A percentile compares a stretch with the other conserved stretches of the same genome.
Evolutionary conservation across 1,140 invertebrate genomes (phyloP).

Genomic region (Caerostris extrusa): DNA sequence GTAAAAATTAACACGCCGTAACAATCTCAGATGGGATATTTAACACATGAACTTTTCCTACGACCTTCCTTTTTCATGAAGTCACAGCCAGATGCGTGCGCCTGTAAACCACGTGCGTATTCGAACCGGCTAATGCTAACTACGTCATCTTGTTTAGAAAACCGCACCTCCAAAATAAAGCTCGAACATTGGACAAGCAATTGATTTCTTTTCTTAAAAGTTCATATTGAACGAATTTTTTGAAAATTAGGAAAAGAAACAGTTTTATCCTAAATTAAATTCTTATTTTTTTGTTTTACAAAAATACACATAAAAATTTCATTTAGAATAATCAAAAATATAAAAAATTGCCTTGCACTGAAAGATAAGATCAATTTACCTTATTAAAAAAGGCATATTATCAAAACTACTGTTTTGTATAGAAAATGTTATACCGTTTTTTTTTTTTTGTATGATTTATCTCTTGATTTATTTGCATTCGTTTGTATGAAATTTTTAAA

Average conservation of each 20-base stretch:
- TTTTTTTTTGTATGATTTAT: too few species aligned
- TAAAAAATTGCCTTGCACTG: too few species aligned
- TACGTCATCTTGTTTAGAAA: constrained; percentile 35
- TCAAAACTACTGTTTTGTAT: too few species aligned
- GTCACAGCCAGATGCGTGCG: constrained; percentile 72
- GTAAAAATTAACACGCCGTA: neutral
- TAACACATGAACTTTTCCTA: constrained; percentile 74
- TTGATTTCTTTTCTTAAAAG: neutral
- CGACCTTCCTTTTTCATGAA: constrained; percentile 72
- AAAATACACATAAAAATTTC: too few species aligned
- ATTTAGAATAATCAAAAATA: too few species aligned
- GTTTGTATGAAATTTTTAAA: too few species aligned
- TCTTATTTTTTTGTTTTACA: too few species aligned
- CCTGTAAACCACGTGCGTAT: constrained; percentile 71
- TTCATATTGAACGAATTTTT: neutral
- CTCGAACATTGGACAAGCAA: constrained; percentile 23
- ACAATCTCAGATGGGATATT: constrained; percentile 32
- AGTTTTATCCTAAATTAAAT: too few species aligned
- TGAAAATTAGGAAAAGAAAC: neutral
- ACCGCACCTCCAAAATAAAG: constrained; percentile 53
- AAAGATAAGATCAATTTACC: too few species aligned
- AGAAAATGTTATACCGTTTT: too few species aligned
- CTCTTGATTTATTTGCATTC: too few species aligned
- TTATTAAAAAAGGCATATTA: too few species aligned
- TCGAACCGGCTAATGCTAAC: constrained; percentile 28